Evolutionary conservation across 2,797 vertebrate species (phyloP).

Genomic region (Loriculus beryllinus): DNA sequence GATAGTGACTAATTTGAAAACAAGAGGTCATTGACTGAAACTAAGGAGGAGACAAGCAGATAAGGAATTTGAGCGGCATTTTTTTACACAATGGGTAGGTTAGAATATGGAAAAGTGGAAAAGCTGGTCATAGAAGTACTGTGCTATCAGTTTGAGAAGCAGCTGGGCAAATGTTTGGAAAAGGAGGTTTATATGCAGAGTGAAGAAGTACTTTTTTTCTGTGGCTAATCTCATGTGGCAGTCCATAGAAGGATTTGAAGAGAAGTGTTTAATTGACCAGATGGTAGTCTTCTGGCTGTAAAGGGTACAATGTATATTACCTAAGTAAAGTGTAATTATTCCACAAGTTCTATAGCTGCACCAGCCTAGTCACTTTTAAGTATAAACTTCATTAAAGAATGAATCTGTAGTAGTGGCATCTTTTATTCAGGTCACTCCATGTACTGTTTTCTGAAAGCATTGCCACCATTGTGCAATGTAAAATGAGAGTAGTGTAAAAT

Average conservation of each 20-base stretch:
- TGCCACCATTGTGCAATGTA: background rate
- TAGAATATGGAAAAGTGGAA: conserved; percentile 31
- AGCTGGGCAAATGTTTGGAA: conserved; percentile 22
- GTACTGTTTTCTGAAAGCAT: background rate
- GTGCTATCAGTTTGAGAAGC: background rate
- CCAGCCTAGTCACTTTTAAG: background rate
- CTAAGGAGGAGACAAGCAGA: conserved; percentile 49
- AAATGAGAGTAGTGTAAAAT: conserved; percentile 10
- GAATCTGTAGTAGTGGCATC: background rate
- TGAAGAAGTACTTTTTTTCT: background rate
- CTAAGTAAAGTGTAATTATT: background rate
- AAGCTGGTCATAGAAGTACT: background rate
- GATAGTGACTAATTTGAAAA: conserved; percentile 72
- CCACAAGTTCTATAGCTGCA: background rate
- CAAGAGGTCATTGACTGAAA: conserved; percentile 67
- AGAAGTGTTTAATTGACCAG: background rate
- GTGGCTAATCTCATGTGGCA: background rate
- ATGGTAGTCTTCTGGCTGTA: background rate
- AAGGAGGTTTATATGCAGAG: background rate
- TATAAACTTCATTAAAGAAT: background rate
- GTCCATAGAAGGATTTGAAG: background rate
- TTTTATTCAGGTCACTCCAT: conserved; percentile 7
- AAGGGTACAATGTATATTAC: background rate
- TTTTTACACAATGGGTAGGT: conserved; percentile 26
- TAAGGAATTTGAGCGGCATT: conserved; percentile 25